Conservation (phyloP, 2,888 invertebrate species). For the Horisme vitalbata region DNA sequence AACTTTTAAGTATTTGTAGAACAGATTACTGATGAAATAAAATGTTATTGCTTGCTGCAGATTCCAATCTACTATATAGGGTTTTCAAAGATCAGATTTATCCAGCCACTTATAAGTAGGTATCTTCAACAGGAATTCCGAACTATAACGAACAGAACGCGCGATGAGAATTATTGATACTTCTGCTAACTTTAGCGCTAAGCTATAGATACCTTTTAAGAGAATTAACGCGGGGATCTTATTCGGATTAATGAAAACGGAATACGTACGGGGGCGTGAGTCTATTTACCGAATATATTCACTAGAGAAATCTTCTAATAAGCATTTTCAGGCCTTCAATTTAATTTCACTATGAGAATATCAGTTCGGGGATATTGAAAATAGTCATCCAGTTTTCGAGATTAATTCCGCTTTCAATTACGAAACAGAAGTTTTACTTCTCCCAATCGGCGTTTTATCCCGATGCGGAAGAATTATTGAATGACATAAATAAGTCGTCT, state of each 20-base stretch:
- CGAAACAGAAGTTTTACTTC: slow-evolving; percentile 31
- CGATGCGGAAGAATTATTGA: slow-evolving; percentile 52
- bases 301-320: slow-evolving; percentile 1
- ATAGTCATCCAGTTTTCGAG: slow-evolving; percentile 6
- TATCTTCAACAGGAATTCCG: slow-evolving; percentile 6
- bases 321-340: slow-evolving; percentile 10
- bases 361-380: slow-evolving; percentile 9
- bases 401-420: slow-evolving; percentile 31
- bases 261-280: slow-evolving; percentile 4
- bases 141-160: slow-evolving; percentile 21
- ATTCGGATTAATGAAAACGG: slow-evolving; percentile 48
- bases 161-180: slow-evolving; percentile 38
- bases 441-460: slow-evolving; percentile 40
- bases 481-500: slow-evolving; percentile 54
- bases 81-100: slow-evolving; percentile 5
- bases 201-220: slow-evolving; percentile 50
- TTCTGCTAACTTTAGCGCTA: slow-evolving; percentile 37
- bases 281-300: slow-evolving; percentile 1
- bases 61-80: neutral
- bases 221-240: slow-evolving; percentile 48
- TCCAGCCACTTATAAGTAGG: slow-evolving; percentile 31
- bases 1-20: neutral
- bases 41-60: too few species aligned
- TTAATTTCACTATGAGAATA: slow-evolving; percentile 5
- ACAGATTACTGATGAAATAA: too few species aligned